Evolutionary conservation across 2,797 vertebrate genomes (phyloP).

Genomic region (Eutrigla gurnardus): DNA sequence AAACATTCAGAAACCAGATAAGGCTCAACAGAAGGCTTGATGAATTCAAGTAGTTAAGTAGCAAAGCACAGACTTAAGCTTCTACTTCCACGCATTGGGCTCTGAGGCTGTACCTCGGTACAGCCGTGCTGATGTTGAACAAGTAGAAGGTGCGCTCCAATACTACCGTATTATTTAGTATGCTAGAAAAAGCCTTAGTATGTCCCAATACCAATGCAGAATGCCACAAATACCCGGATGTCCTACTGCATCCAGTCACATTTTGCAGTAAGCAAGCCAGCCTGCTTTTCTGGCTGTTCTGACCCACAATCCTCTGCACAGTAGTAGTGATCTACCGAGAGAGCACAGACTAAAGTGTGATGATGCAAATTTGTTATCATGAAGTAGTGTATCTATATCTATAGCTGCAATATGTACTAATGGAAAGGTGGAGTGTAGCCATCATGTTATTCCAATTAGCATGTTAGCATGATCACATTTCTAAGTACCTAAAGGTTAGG

Average conservation of each 20-base stretch:
- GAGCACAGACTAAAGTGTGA: background rate
- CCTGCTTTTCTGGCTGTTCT: background rate
- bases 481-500: background rate
- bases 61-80: constrained; percentile 3
- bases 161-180: background rate
- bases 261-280: background rate
- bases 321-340: background rate
- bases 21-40: background rate
- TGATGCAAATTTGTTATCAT: background rate
- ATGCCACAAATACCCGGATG: background rate
- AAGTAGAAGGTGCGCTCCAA: background rate
- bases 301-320: background rate
- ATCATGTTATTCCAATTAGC: background rate
- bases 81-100: background rate
- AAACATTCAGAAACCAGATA: background rate
- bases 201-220: background rate
- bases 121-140: background rate
- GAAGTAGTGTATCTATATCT: background rate
- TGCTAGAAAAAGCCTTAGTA: background rate
- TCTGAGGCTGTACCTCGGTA: background rate
- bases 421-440: background rate
- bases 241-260: background rate
- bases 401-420: background rate
- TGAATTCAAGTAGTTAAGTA: background rate
- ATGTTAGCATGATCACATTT: background rate